phyloP scores from a whole-genome alignment of 2,888 invertebrate genomes.

The Panzeria rudis region DNA sequence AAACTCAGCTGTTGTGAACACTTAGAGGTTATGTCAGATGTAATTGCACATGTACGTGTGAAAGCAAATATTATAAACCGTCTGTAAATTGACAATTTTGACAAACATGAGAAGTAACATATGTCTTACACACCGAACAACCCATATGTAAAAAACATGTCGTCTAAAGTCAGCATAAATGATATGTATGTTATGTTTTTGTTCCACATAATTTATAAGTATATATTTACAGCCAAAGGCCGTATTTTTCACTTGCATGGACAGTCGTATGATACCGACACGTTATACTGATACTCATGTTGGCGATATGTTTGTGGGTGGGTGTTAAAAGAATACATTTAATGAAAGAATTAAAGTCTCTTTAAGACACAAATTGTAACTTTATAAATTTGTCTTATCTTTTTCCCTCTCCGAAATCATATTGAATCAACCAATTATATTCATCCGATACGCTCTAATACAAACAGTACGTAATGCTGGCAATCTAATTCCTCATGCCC shows the following conservation, averaged over 20 bases:
- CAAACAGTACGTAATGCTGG: constrained; percentile 97
- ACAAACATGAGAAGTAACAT: too few relatives aligned
- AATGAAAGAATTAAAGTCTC: background rate
- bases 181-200: background rate
- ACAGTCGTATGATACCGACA: constrained; percentile 98
- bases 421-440: background rate
- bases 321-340: constrained; percentile 77
- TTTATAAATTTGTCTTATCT: constrained; percentile 15
- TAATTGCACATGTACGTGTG: too few relatives aligned
- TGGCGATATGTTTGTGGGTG: constrained; percentile 99
- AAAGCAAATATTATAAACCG: too few relatives aligned
- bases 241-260: constrained; percentile 99
- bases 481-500: constrained; percentile 96
- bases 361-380: background rate
- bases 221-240: constrained; percentile 92
- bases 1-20: too few relatives aligned
- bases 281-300: constrained; percentile 97
- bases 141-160: too few relatives aligned
- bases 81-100: too few relatives aligned
- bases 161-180: too few relatives aligned
- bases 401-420: background rate
- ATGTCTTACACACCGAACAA: too few relatives aligned
- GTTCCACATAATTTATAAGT: constrained; percentile 21
- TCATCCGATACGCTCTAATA: background rate
- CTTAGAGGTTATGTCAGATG: too few relatives aligned